phyloP scores from a whole-genome alignment of 2,888 invertebrate genomes.

The Linnaemya vulpina region DNA sequence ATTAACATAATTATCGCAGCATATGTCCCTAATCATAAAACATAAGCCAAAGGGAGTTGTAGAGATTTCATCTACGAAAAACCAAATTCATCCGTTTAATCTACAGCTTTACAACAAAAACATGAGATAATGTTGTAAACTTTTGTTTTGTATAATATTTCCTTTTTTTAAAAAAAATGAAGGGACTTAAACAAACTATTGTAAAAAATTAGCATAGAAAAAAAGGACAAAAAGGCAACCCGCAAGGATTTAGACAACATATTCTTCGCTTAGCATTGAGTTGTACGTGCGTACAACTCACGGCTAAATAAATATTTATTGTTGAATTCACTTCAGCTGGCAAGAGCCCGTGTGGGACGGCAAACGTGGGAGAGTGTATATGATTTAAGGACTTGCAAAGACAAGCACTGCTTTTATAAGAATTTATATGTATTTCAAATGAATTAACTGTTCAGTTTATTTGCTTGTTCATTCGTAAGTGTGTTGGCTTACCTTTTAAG shows the following conservation, averaged over 20 bases:
- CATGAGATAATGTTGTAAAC: neutral
- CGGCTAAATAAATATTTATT: slow-evolving; percentile 38
- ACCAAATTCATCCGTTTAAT: slow-evolving; percentile 1
- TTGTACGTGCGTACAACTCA: neutral
- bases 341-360: neutral
- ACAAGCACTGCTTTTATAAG: neutral
- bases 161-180: neutral
- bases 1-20: neutral
- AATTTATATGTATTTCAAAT: neutral
- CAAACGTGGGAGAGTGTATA: neutral
- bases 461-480: too few species aligned
- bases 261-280: neutral
- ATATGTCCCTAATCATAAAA: slow-evolving; percentile 16
- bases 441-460: neutral
- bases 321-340: slow-evolving; percentile 21
- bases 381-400: slow-evolving; percentile 33
- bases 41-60: neutral
- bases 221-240: neutral
- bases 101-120: neutral
- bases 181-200: slow-evolving; percentile 27
- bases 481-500: too few species aligned
- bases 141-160: neutral
- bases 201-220: slow-evolving; percentile 48
- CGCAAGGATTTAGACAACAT: neutral
- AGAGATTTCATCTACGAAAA: neutral